Conservation (phyloP, 2,113 vertebrate genomes). For the Engraulis encrasicolus region DNA sequence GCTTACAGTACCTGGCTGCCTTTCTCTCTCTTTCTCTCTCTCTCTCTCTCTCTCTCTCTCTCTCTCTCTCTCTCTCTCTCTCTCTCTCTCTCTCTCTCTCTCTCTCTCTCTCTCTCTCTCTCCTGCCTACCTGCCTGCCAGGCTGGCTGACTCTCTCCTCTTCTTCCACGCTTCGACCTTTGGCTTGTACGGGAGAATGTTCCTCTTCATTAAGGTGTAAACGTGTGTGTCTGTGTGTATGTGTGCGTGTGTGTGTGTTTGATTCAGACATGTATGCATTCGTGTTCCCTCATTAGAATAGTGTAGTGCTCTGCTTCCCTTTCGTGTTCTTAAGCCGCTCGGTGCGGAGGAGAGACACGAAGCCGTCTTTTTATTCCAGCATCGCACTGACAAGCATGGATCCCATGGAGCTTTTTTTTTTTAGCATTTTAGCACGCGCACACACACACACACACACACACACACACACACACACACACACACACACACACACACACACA, state of each 20-base stretch:
- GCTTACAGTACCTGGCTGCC: too few relatives aligned
- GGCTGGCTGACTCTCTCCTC: slow-evolving; percentile 59
- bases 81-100: slow-evolving; percentile 58
- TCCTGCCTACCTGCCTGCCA: too few relatives aligned
- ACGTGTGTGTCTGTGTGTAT: slow-evolving; percentile 73
- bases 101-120: too few relatives aligned
- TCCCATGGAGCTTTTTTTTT: too few relatives aligned
- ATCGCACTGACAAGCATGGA: too few relatives aligned
- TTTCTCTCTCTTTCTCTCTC: too few relatives aligned
- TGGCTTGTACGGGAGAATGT: slow-evolving; percentile 67
- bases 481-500: not conserved
- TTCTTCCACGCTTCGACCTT: slow-evolving; percentile 80
- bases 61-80: slow-evolving; percentile 58
- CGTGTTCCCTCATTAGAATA: slow-evolving; percentile 81
- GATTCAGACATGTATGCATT: slow-evolving; percentile 77
- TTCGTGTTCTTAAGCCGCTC: slow-evolving; percentile 47
- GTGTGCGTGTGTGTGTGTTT: slow-evolving; percentile 65
- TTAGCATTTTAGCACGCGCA: too few relatives aligned
- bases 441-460: too few relatives aligned
- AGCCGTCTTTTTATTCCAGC: too few relatives aligned
- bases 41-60: too few relatives aligned
- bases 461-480: too few relatives aligned
- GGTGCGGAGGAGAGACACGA: slow-evolving; percentile 1
- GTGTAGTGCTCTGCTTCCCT: slow-evolving; percentile 75
- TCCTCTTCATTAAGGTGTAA: slow-evolving; percentile 79